Conservation (phyloP, 2,113 vertebrate genomes). For the Jaculus jaculus region DNA sequence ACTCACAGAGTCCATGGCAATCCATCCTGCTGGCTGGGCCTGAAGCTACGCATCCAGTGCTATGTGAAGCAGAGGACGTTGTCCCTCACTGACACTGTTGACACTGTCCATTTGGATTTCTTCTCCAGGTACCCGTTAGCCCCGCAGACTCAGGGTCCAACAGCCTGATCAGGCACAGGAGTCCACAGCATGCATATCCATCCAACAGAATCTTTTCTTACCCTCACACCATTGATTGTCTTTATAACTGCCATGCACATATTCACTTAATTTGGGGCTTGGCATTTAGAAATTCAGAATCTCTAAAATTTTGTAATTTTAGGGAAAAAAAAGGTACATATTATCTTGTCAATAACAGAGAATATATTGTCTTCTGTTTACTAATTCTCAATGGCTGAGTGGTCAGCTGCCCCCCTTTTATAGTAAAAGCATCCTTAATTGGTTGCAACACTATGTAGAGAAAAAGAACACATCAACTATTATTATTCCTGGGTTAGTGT, state of each 20-base stretch:
- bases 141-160: not conserved
- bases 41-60: accelerated
- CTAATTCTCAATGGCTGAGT: not conserved
- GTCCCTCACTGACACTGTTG: accelerated
- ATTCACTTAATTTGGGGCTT: not conserved
- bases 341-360: not conserved
- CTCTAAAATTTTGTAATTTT: not conserved
- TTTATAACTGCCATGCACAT: not conserved
- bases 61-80: not conserved
- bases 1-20: not conserved
- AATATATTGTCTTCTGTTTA: not conserved
- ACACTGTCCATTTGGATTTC: not conserved
- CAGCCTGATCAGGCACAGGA: not conserved
- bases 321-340: not conserved
- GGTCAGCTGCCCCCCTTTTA: too few relatives aligned
- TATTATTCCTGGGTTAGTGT: too few relatives aligned
- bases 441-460: too few relatives aligned
- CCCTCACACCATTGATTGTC: not conserved
- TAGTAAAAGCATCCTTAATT: too few relatives aligned
- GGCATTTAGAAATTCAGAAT: too few relatives aligned
- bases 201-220: not conserved
- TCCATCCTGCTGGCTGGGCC: not conserved
- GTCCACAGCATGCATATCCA: not conserved
- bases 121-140: not conserved
- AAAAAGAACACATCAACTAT: too few relatives aligned